phyloP scores from a whole-genome alignment of 1,140 invertebrate genomes.

The Portunus trituberculatus region DNA sequence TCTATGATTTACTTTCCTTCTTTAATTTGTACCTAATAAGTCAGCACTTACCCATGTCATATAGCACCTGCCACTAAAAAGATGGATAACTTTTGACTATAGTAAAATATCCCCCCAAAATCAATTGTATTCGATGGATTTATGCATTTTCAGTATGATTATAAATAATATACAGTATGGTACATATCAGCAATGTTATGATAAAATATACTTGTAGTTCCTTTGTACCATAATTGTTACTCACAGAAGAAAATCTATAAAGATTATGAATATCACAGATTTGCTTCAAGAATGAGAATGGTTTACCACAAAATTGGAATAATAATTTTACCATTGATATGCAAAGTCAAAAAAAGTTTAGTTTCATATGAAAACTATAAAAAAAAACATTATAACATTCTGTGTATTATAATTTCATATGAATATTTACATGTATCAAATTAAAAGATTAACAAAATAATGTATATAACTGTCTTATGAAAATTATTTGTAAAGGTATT shows the following conservation, averaged over 20 bases:
- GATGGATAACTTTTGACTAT: too few relatives aligned
- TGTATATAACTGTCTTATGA: not conserved
- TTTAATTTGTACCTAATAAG: too few relatives aligned
- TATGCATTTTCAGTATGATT: too few relatives aligned
- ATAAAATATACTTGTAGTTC: not conserved
- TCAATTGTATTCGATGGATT: too few relatives aligned
- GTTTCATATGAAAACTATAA: not conserved
- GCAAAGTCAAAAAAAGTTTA: not conserved
- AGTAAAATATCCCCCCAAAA: too few relatives aligned
- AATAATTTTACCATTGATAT: not conserved
- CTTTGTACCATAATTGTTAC: not conserved
- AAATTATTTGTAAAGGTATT: not conserved
- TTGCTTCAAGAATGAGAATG: not conserved
- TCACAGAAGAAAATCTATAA: not conserved
- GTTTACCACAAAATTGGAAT: not conserved
- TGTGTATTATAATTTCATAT: not conserved
- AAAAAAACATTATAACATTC: not conserved
- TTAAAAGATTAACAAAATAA: not conserved
- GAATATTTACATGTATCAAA: not conserved
- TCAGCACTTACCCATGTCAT: too few relatives aligned
- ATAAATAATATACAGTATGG: too few relatives aligned
- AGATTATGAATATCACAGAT: conserved; percentile 13
- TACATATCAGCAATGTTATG: not conserved
- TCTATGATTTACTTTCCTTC: too few relatives aligned
- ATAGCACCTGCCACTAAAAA: too few relatives aligned